Evolutionary conservation across 1,140 invertebrate genomes (phyloP).

Genomic region (Calephelis virginiensis): DNA sequence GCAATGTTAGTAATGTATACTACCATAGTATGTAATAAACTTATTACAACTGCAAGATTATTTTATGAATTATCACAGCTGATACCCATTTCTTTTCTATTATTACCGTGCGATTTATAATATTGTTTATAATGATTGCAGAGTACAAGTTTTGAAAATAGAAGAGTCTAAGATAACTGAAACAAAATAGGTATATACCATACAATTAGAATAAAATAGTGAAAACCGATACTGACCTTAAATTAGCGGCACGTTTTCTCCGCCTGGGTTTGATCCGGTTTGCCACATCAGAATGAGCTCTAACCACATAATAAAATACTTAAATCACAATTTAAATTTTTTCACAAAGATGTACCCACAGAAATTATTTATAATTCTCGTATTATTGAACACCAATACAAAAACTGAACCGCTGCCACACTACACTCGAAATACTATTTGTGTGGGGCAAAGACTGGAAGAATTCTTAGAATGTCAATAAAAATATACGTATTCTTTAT

Average conservation of each 20-base stretch:
- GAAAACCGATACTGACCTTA: slow-evolving; percentile 65
- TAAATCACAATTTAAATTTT: slow-evolving; percentile 30
- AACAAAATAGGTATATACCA: neutral
- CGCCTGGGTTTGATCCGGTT: slow-evolving; percentile 67
- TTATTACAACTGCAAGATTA: too few species aligned
- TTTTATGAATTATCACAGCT: too few species aligned
- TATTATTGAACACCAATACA: neutral
- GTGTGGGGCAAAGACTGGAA: neutral
- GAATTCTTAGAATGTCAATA: neutral
- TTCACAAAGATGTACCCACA: slow-evolving; percentile 1
- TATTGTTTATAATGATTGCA: too few species aligned
- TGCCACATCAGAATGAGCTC: slow-evolving; percentile 68
- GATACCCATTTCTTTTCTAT: too few species aligned
- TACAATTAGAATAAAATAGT: slow-evolving; percentile 28
- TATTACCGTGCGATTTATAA: too few species aligned
- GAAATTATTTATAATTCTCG: neutral
- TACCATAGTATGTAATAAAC: too few species aligned
- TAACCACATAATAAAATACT: slow-evolving; percentile 55
- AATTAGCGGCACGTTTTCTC: slow-evolving; percentile 70
- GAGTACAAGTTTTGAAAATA: too few species aligned
- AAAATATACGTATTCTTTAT: neutral
- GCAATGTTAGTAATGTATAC: too few species aligned
- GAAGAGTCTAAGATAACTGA: too few species aligned
- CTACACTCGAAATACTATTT: neutral
- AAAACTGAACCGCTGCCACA: slow-evolving; percentile 8